Evolutionary conservation across 2,797 vertebrate genomes (phyloP), one percentile per base, ranked within the genome.

Genomic region (Rhynchotus rufescens): DNA sequence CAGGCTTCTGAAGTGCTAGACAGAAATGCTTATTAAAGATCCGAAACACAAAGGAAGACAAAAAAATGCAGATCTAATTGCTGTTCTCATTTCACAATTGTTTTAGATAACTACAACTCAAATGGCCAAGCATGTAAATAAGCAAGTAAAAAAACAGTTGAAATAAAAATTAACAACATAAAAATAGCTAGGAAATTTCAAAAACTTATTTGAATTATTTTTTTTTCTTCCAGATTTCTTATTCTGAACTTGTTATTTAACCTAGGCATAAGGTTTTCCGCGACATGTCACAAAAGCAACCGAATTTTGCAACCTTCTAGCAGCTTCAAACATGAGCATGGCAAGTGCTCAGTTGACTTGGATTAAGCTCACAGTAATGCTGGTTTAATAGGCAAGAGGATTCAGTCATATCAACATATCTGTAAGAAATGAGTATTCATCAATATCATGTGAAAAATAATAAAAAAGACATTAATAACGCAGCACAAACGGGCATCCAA

Each of bases 11-110:
- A 86, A 89, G 52, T 9, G 8, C 4, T 47, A 15, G 61, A 47
- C 1, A 7, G 36, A 12, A 15, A 14, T 3, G 4, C 19, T 30
- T 51, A 21, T 25, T 61, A 72, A 51, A 65, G 16, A 38, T 14
- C 1, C 32, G 36, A 84, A 84, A 47, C 4, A 52, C 12, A 23
- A 76, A 4, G 20, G 45, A 52, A 4, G 25, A n/a, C 40, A 2
- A 52, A 10, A 2, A 92, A 79, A 8, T 5, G 8, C n/a, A 77
- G 23, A 57, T 34, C 12, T 65, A 92, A 65, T 42, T 40, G 47
- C 16, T 19, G 25, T 51, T 52, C 47, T 54, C 17, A 45, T 21
- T 34, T 7, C 0, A 12, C 16, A 0, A 36, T 80, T 81, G 42
- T 40, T 42, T 59, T 68, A 25, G 26, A 65, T 20, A 78, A 25